Evolutionary conservation across 2,888 invertebrate species (phyloP), one percentile per base, ranked within the genome.

Genomic region (Platycheirus rosarum): DNA sequence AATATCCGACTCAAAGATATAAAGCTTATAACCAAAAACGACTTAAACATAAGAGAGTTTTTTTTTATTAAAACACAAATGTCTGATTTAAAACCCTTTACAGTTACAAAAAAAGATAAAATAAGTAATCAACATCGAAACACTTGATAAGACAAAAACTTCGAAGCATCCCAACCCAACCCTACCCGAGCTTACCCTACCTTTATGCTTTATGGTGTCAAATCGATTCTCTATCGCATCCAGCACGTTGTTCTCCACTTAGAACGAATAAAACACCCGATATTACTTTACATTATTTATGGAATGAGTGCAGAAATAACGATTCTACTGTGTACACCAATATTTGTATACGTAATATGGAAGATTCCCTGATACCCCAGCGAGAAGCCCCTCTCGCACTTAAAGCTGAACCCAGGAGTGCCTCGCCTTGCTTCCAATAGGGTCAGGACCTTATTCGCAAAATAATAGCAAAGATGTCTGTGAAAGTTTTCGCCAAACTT

Each of bases 271-370:
- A 78, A 78, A 78, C 74, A 78, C 73, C 73, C 62, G 68, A 74
- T 74, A 74, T 84, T 78, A 78, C 78, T 84, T 78, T 78, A 48
- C 57, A 78, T 84, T 78, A 84, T 84, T 78, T 84, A 78, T 77
- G 63, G 65, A 2, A 84, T 62, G 63, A 69, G 51, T 44, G 42
- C 37, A 48, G 48, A 13, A 49, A 35, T 40, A 53, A 37, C 44
- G 66, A 51, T 44, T 75, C n/a, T 63, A 57, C 37, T 4, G 7
- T 57, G 57, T 23, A 62, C 55, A 63, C 49, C 37, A 62, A 71
- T 68, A 48, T 57, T 57, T 57, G 40, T 77, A 26, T 26, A 62
- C 20, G 62, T 62, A 70, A 65, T 60, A 37, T 48, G 20, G 14
- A 66, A 57, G 65, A 76, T 49, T 69, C 35, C 44, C 62, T 32